These are phyloP conservation scores for Ophion ventricosus DNA, from an alignment of 2,888 invertebrate species.

Conservation along the genomic window DNA sequence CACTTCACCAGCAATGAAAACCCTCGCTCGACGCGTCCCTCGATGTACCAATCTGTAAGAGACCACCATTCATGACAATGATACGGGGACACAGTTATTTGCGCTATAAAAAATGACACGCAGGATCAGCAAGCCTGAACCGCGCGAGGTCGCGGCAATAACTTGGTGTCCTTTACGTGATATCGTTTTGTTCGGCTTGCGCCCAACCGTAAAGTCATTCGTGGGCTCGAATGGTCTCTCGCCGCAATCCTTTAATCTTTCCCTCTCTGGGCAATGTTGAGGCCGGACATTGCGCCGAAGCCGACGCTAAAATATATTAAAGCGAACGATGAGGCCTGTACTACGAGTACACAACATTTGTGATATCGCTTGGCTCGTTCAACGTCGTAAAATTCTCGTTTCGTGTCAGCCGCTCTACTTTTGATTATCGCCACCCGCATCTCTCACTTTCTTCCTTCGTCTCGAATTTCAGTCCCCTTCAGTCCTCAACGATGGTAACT, in stretches of 20 bases:
- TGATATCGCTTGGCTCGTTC: slow-evolving; percentile 25
- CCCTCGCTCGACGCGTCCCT: no score
- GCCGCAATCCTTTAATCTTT: slow-evolving; percentile 2
- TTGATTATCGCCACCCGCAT: slow-evolving; percentile 2
- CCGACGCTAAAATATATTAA: slow-evolving; percentile 28
- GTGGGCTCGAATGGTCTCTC: background rate
- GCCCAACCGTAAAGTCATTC: slow-evolving; percentile 22
- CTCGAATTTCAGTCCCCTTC: background rate
- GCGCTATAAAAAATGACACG: background rate
- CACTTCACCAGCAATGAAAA: slow-evolving; percentile 15
- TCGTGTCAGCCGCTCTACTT: background rate
- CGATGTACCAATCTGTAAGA: slow-evolving; percentile 2
- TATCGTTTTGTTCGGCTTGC: slow-evolving; percentile 26
- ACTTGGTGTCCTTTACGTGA: background rate
- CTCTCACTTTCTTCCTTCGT: slow-evolving; percentile 10
- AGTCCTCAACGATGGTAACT: slow-evolving; percentile 1
- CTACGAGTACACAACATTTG: slow-evolving; percentile 7
- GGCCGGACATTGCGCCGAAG: slow-evolving; percentile 4
- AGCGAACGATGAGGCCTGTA: slow-evolving; percentile 1
- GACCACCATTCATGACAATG: background rate
- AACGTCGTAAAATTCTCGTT: slow-evolving; percentile 49
- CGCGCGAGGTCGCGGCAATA: background rate
- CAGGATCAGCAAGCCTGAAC: background rate
- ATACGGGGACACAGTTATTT: background rate
- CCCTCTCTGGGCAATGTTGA: background rate